phyloP scores from a whole-genome alignment of 2,888 invertebrate species.

The Acheta domesticus region DNA sequence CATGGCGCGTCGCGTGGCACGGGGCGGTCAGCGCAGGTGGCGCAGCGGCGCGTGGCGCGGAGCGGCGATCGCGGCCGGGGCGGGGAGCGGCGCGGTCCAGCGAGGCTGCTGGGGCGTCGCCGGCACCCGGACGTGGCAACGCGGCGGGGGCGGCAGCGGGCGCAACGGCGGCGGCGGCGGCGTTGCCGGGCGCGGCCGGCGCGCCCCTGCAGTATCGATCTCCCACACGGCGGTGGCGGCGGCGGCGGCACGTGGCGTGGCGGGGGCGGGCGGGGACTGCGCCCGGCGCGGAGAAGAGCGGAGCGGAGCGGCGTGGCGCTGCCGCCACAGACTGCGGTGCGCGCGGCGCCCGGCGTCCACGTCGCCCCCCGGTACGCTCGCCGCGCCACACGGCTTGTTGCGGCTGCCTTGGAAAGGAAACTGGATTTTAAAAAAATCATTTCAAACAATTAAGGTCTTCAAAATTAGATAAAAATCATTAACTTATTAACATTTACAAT shows the following conservation, averaged over 20 bases:
- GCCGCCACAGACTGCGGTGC: no score
- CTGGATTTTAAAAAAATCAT: no score
- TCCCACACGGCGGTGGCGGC: neutral
- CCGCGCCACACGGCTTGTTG: no score
- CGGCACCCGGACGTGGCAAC: neutral
- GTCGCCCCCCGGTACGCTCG: no score
- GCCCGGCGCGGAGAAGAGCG: neutral
- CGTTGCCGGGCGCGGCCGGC: neutral
- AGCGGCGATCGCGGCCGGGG: neutral
- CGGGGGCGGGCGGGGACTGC: neutral
- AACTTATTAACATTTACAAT: no score
- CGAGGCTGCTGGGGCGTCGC: neutral
- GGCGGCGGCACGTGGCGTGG: neutral
- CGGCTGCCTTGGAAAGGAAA: no score
- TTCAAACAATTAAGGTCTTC: no score
- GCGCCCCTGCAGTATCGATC: constrained; percentile 18
- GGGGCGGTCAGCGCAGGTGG: neutral
- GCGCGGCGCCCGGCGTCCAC: no score
- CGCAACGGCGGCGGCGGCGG: neutral
- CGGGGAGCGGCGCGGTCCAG: neutral
- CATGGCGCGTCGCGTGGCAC: neutral
- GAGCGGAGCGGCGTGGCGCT: neutral
- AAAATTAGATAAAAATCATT: no score
- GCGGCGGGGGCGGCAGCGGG: neutral
- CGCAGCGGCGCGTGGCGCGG: neutral